Evolutionary conservation across 2,113 vertebrate genomes (phyloP), one percentile per base, ranked within the genome.

Genomic region (Microtus montanus): DNA sequence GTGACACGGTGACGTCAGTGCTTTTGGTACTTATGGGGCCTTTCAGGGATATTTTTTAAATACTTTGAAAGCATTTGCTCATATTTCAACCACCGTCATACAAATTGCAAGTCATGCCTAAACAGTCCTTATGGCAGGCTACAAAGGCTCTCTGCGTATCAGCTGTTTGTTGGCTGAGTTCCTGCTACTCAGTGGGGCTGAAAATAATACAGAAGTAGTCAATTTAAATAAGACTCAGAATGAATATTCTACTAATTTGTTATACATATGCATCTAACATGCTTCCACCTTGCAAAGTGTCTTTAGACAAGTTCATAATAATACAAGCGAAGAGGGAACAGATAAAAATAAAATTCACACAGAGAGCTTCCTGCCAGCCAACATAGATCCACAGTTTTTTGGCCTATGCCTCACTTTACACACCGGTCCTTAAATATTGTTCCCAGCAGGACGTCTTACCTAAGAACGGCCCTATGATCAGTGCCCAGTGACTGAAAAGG

Each of bases 141-240:
- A 44, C 54, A 86, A 66, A 71, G 54, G 54, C n/a, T 38, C 20
- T 83, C 75, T 19, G 35, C 30, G 35, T 10, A 20, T 44, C 66
- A 52, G 63, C 24, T 14, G 86, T 90, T 83, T 49, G 38, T 90
- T 84, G 85, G 87, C 79, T 20, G 63, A 91, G 44, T 75, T 87
- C 49, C 70, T 92, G 78, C 52, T 70, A 47, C 30, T 89, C 52
- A 84, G 71, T 13, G 19, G 47, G 84, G 28, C 49, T 92, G 24
- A 87, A 93, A 94, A 58, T 52, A 77, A 96, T 71, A 38, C 49
- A 49, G n/a, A 87, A 52, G 85, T 35, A 74, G 38, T 77, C 77
- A 68, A 68, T 84, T 87, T 93, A 93, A 95, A 90, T 94, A 54
- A 84, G 28, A 77, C 70, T 92, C 82, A 93, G 71, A 94, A 63